Evolutionary conservation across 2,888 invertebrate species (phyloP).

Genomic region (Tetranychus piercei): DNA sequence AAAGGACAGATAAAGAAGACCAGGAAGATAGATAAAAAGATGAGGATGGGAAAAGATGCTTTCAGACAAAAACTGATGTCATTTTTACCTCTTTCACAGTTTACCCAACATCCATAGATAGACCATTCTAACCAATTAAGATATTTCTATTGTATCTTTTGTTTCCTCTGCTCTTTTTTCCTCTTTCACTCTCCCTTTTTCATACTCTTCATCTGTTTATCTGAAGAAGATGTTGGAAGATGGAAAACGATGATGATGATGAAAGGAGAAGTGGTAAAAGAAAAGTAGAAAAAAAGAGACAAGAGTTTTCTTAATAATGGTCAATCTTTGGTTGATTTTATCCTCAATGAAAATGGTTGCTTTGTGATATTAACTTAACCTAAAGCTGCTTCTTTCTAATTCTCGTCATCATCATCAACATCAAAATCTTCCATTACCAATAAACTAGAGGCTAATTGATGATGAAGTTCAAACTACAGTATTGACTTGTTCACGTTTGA

Average conservation of each 20-base stretch:
- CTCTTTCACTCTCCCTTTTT: slow-evolving; percentile 1
- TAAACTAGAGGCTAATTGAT: not conserved
- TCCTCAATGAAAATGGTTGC: not conserved
- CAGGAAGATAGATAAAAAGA: too few relatives aligned
- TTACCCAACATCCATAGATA: not conserved
- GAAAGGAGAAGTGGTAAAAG: not conserved
- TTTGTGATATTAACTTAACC: not conserved
- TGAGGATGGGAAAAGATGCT: not conserved
- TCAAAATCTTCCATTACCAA: not conserved
- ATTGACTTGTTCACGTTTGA: not conserved
- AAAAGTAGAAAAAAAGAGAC: not conserved
- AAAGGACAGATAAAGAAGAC: too few relatives aligned
- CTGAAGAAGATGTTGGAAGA: not conserved
- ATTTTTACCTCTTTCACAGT: not conserved
- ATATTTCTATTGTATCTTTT: slow-evolving; percentile 2
- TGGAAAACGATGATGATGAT: not conserved
- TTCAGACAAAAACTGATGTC: not conserved
- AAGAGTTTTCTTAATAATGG: not conserved
- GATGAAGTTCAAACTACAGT: not conserved
- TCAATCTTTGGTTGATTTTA: not conserved
- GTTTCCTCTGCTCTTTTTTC: not conserved
- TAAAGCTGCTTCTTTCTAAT: not conserved
- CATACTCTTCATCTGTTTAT: not conserved
- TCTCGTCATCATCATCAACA: not conserved
- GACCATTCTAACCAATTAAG: not conserved